A percentile compares a stretch with the other conserved stretches of the same genome.
Evolutionary conservation across 2,113 vertebrate species (phyloP).

Genomic region (Plecotus auritus): DNA sequence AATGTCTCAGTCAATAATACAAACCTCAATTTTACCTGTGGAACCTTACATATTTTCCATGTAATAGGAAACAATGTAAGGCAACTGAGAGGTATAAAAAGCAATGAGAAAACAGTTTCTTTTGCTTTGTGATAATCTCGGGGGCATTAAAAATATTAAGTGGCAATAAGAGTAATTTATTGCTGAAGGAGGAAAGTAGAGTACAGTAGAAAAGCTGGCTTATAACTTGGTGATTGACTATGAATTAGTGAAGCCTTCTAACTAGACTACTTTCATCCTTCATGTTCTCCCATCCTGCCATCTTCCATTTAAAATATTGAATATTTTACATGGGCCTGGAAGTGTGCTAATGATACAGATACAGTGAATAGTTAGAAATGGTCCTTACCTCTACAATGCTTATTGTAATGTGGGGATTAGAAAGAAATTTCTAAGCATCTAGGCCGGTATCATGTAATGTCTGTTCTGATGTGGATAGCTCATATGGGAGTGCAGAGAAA

Average conservation of each 20-base stretch:
- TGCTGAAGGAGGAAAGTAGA: neutral
- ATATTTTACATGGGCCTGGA: neutral
- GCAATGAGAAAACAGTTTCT: neutral
- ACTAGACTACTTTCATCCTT: neutral
- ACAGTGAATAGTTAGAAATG: neutral
- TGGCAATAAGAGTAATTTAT: neutral
- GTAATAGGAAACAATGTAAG: neutral
- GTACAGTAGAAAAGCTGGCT: neutral
- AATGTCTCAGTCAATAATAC: neutral
- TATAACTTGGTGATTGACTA: neutral
- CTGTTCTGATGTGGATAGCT: neutral
- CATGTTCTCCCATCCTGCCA: neutral
- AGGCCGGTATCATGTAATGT: neutral
- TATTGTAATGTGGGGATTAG: neutral
- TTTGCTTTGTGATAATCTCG: neutral
- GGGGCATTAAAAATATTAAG: neutral
- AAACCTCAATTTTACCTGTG: neutral
- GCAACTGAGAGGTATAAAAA: neutral
- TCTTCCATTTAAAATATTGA: neutral
- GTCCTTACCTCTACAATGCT: neutral
- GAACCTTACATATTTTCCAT: neutral
- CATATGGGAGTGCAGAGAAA: neutral
- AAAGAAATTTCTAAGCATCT: neutral
- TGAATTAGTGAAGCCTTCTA: neutral
- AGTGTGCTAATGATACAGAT: neutral